Base-by-base conservation (phyloP, 2,888 invertebrate species). In the Nephrotoma flavescens region DNA sequence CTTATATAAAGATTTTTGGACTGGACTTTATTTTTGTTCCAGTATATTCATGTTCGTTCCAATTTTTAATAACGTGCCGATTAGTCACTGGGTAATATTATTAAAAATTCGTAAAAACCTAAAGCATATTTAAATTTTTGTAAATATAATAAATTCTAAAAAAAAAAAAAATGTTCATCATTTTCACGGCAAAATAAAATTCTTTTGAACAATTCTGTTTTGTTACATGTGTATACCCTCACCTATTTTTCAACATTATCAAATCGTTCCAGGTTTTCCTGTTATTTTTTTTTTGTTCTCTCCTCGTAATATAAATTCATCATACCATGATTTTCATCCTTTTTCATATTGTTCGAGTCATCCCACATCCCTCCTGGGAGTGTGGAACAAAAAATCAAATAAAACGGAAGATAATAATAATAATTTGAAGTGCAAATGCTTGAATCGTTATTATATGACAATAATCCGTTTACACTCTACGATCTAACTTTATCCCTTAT, bases 351-450 rank as follows among this genome's bases (percentile, higher is more conserved):
- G 31, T 31, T 31, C 71, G 11, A 71, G 31, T 19, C 71, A 71
- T 71, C 71, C 1, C 31, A 31, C 71, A 19, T 71, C 71, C 71
- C 71, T 31, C 71, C 9, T 19, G 71, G 12, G 71, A 71, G 31
- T 15, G 15, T 11, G 47, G 9, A 52, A 52, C n/a, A 52, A 71
- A 31, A 31, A 31, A 31, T 31, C 31, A 31, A 71, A 71, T 31
- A 31, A 71, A 57, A 19, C 4, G 71, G 31, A 71, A 71, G 71
- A 71, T 71, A 71, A 71, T 71, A 71, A 71, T 71, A 71, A 84
- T 84, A 42, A 84, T 84, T 84, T 84, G 84, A 84, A 84, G 84
- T 84, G 84, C 84, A 84, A 84, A 84, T 84, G 84, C 84, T 42
- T 6, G 42, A 84, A 84, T 84, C 42, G 84, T 84, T 84, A 84